phyloP scores from a whole-genome alignment of 2,888 invertebrate genomes.

The Melinaea marsaeus region DNA sequence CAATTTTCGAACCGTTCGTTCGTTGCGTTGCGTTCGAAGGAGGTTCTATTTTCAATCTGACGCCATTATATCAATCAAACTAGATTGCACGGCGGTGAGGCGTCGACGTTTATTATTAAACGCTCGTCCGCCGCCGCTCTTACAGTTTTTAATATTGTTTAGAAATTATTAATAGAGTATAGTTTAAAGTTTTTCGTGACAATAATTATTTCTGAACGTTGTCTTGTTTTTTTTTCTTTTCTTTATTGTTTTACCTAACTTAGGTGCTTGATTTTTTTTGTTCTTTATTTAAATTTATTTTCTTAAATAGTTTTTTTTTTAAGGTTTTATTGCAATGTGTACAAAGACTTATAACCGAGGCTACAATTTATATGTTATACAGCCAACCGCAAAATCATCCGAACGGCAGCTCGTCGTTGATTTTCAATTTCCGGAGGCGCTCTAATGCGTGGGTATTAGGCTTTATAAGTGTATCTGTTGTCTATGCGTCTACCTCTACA shows the following conservation, averaged over 20 bases:
- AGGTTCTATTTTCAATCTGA: conserved; percentile 14
- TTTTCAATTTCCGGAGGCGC: conserved; percentile 20
- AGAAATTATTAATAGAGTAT: neutral
- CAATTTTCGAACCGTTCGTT: neutral
- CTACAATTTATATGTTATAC: conserved; percentile 8
- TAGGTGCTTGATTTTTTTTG: too few species aligned
- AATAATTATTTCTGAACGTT: too few species aligned
- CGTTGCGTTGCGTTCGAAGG: neutral
- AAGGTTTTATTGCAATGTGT: too few species aligned
- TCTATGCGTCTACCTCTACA: conserved; percentile 10
- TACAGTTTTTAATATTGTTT: conserved; percentile 7
- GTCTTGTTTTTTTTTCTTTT: too few species aligned
- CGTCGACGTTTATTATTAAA: conserved; percentile 15
- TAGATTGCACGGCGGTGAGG: conserved; percentile 16
- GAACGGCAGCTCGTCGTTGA: conserved; percentile 9
- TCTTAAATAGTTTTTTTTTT: neutral
- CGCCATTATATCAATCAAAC: conserved; percentile 12
- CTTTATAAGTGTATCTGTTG: conserved; percentile 13
- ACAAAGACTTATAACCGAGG: neutral
- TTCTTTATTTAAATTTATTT: neutral
- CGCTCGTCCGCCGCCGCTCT: conserved; percentile 8
- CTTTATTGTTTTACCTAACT: too few species aligned
- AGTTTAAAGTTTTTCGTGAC: neutral
- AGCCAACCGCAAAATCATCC: conserved; percentile 1
- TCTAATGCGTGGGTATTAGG: conserved; percentile 26